Evolutionary conservation across 2,888 invertebrate species (phyloP).

Genomic region (Zygothrica quintamaculata): DNA sequence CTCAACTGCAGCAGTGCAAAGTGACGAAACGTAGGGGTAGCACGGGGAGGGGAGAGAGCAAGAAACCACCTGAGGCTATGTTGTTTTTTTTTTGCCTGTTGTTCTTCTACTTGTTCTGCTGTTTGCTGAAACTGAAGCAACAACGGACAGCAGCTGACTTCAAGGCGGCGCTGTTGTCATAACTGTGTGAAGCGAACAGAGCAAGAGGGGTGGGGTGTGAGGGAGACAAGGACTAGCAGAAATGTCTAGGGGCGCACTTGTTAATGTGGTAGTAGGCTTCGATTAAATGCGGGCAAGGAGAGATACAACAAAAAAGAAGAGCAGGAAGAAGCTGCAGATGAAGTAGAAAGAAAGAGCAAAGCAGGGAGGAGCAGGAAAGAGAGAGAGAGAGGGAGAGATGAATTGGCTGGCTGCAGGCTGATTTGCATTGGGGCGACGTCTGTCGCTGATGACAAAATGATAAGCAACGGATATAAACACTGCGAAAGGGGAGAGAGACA

Average conservation of each 20-base stretch:
- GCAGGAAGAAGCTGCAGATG: too few relatives aligned
- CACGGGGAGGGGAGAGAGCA: background rate
- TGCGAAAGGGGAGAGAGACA: constrained; percentile 9
- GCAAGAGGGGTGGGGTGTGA: background rate
- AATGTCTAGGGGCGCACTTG: constrained; percentile 59
- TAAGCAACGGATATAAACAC: constrained; percentile 53
- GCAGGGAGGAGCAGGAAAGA: constrained; percentile 2
- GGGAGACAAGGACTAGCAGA: constrained; percentile 1
- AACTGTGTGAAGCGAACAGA: too few relatives aligned
- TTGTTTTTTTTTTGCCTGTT: too few relatives aligned
- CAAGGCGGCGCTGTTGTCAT: constrained; percentile 62
- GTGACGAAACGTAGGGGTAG: background rate
- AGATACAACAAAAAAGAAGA: background rate
- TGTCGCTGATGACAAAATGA: constrained; percentile 62
- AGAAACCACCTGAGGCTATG: constrained; percentile 65
- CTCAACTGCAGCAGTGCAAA: constrained; percentile 26
- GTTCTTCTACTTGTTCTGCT: too few relatives aligned
- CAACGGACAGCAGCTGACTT: constrained; percentile 47
- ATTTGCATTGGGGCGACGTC: constrained; percentile 54
- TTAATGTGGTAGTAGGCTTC: constrained; percentile 51
- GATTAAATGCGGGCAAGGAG: constrained; percentile 47
- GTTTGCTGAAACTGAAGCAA: constrained; percentile 25
- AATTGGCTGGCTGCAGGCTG: constrained; percentile 46
- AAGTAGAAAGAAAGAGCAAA: background rate
- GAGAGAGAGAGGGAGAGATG: constrained; percentile 6